Percentiles rank a stretch among this genome's conserved stretches.
Evolutionary conservation across 2,113 vertebrate species (phyloP).

Genomic region (Tricholaema leucomelas): DNA sequence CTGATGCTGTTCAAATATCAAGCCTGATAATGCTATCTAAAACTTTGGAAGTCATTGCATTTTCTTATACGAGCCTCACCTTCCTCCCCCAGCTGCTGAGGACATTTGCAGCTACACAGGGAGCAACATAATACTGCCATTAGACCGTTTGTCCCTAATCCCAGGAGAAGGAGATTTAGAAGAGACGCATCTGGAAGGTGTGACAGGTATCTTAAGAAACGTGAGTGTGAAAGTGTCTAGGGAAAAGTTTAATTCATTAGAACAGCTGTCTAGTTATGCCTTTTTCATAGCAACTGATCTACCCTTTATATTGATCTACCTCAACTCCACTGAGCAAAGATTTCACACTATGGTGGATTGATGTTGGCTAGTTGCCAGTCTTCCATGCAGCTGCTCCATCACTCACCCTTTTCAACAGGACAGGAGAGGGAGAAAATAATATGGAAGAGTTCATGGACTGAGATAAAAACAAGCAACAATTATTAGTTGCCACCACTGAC

Average conservation of each 20-base stretch:
- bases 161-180: not conserved
- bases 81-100: not conserved
- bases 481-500: not conserved
- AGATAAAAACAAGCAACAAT: not conserved
- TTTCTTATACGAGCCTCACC: not conserved
- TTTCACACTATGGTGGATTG: not conserved
- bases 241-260: constrained; percentile 4
- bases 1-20: not conserved
- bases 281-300: not conserved
- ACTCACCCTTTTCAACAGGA: not conserved
- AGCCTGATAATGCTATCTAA: not conserved
- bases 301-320: not conserved
- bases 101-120: not conserved
- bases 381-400: not conserved
- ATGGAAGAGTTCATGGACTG: not conserved
- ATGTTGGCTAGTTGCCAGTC: not conserved
- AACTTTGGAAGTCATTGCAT: not conserved
- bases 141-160: constrained; percentile 4
- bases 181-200: constrained; percentile 9
- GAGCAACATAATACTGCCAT: not conserved
- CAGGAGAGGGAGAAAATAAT: not conserved
- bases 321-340: not conserved
- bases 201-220: not conserved
- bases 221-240: not conserved
- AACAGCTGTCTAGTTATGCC: not conserved